These are phyloP conservation scores for Diplazon laetatorius DNA, from an alignment of 2,888 invertebrate species.

Conservation along the genomic window DNA sequence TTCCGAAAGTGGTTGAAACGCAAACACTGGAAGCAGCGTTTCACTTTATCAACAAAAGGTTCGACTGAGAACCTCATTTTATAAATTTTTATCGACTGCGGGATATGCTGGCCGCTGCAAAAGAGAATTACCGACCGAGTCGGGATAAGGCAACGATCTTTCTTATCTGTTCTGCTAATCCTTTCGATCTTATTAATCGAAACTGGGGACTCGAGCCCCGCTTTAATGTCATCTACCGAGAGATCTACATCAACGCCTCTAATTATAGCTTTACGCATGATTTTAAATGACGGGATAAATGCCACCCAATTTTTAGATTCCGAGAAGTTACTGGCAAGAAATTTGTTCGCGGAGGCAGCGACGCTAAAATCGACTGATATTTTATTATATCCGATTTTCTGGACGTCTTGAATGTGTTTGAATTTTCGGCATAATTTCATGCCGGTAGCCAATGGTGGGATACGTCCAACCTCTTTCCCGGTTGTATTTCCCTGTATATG, in stretches of 20 bases:
- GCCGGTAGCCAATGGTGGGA: neutral
- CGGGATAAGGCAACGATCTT: neutral
- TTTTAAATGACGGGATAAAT: conserved; percentile 21
- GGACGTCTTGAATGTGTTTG: neutral
- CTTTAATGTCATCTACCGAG: conserved; percentile 4
- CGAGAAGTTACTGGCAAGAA: neutral
- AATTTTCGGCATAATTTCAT: conserved; percentile 4
- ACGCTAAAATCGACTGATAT: neutral
- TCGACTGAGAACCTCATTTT: too few relatives aligned
- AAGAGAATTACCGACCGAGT: neutral
- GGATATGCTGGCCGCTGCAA: neutral
- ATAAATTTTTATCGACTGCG: neutral
- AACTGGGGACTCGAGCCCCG: neutral
- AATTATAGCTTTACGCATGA: neutral
- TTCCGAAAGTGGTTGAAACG: too few relatives aligned
- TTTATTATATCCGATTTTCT: conserved; percentile 2
- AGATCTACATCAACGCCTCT: conserved; percentile 4
- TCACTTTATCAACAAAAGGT: too few relatives aligned
- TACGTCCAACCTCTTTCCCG: neutral
- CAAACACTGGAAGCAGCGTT: too few relatives aligned
- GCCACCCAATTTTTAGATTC: conserved; percentile 1
- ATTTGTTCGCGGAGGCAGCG: neutral
- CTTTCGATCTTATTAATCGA: neutral
- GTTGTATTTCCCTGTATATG: neutral
- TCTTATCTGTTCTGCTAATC: neutral